Base-by-base conservation (phyloP, 2,113 vertebrate genomes). In the Dolichotis patagonum region DNA sequence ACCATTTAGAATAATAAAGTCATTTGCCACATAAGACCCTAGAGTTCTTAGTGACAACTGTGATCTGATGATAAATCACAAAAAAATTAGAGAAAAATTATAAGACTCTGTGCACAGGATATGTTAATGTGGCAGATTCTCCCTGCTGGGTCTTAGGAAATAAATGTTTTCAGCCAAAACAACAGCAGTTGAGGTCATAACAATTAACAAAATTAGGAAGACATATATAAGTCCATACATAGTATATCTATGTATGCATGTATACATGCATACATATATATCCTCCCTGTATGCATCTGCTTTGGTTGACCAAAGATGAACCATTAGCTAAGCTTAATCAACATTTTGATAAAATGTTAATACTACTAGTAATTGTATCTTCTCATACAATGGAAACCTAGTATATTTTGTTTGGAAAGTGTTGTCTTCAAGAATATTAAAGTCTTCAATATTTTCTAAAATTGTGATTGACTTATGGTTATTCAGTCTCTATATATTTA, bases 91-190 rank as follows among this genome's bases (percentile, higher is more conserved):
- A 56, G 26, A 54, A 63, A 88, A 80, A 52, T 5, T 58, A 49
- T 84, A 88, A 52, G 11, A 32, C 73, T 98, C 78, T 94, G 91
- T 46, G 85, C 30, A 16, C 12, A 58, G 82, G 32, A 32, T 88
- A 93, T 95, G 83, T 96, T 95, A 97, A 95, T 73, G 96, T 94
- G 54, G 86, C 94, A 81, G 80, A 63, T 60, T 90, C 38, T 95
- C 84, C 46, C 84, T 67, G 38, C 75, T 96, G 63, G 30, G 30
- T 90, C 78, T 65, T 58, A 62, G 82, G 5, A 90, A 88, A 30
- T 88, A 54, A 60, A 38, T 43, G 13, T 88, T 91, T 26, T 38
- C 43, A 91, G 56, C 11, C 49, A 77, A 69, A 88, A 91, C 1
- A 92, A 16, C 54, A 91, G 62, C 85, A 54, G 11, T 35, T 83